Evolutionary conservation across 64 coral and sea anemone genomes (phyloP).

Genomic region (Porites lutea): DNA sequence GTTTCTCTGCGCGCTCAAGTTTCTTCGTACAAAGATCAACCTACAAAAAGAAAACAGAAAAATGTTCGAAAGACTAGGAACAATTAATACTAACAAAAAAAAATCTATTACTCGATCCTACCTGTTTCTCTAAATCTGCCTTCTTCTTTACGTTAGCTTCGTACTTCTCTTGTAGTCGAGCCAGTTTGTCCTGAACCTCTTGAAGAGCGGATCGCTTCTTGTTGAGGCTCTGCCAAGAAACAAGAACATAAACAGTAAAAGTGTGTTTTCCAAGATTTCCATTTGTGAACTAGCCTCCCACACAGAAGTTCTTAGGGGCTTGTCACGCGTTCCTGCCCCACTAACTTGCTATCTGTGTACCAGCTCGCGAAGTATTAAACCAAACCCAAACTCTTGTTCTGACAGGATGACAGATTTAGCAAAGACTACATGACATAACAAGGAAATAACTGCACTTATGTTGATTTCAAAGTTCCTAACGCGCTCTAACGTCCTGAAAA

Average conservation of each 20-base stretch:
- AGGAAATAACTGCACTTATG: too few species aligned
- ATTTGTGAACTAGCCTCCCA: too few species aligned
- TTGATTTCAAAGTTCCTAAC: too few species aligned
- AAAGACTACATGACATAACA: too few species aligned
- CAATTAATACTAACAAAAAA: not conserved
- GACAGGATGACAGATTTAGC: too few species aligned
- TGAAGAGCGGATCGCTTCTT: conserved; percentile 94
- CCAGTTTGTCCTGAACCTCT: conserved; percentile 97
- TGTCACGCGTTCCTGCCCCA: too few species aligned
- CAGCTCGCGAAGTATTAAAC: too few species aligned
- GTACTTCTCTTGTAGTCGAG: conserved; percentile 96
- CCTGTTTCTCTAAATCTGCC: conserved; percentile 97
- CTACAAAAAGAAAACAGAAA: conserved; percentile 33
- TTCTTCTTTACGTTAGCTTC: conserved; percentile 98
- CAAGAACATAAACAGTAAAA: not conserved
- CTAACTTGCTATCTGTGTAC: not conserved
- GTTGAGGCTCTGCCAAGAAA: conserved; percentile 74
- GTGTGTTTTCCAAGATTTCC: too few species aligned
- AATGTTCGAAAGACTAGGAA: not conserved
- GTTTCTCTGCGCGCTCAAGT: conserved; percentile 96
- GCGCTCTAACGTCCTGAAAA: too few species aligned
- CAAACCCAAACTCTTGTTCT: too few species aligned
- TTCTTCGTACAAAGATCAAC: conserved; percentile 99
- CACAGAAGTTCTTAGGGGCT: too few species aligned
- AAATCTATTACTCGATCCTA: not conserved